Evolutionary conservation across 2,888 invertebrate genomes (phyloP).

Genomic region (Spodoptera exigua): DNA sequence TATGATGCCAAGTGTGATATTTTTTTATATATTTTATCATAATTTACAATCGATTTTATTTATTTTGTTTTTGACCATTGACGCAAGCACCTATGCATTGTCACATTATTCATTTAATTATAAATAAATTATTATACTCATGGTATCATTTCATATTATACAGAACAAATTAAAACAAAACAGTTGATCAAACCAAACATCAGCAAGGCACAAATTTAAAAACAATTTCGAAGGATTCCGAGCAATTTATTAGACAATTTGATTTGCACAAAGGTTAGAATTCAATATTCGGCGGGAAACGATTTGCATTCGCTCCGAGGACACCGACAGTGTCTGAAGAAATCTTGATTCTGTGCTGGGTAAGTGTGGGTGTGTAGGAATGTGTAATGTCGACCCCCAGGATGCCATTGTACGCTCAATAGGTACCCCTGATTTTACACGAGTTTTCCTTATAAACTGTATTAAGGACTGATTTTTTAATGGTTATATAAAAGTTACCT

Average conservation of each 20-base stretch:
- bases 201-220: conserved; percentile 52
- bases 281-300: conserved; percentile 58
- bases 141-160: conserved; percentile 22
- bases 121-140: conserved; percentile 1
- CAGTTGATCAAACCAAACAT: conserved; percentile 40
- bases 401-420: conserved; percentile 15
- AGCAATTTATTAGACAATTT: conserved; percentile 60
- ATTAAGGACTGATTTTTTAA: too few species aligned
- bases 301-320: conserved; percentile 59
- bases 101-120: too few species aligned
- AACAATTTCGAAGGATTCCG: conserved; percentile 43
- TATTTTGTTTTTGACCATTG: too few species aligned
- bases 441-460: conserved; percentile 39
- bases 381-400: conserved; percentile 28
- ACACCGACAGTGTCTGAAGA: conserved; percentile 17
- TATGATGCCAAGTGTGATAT: too few species aligned
- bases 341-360: conserved; percentile 9
- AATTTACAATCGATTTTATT: too few species aligned
- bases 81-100: too few species aligned
- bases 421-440: conserved; percentile 21
- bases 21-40: too few species aligned
- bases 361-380: conserved; percentile 15
- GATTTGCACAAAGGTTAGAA: conserved; percentile 53
- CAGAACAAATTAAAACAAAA: conserved; percentile 35
- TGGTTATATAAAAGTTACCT: too few species aligned